Evolutionary conservation across 37 sponge, comb jelly and placozoan genomes (phyloP), one percentile per base, ranked within the genome.

Genomic region (Cladorhizidae sp.): DNA sequence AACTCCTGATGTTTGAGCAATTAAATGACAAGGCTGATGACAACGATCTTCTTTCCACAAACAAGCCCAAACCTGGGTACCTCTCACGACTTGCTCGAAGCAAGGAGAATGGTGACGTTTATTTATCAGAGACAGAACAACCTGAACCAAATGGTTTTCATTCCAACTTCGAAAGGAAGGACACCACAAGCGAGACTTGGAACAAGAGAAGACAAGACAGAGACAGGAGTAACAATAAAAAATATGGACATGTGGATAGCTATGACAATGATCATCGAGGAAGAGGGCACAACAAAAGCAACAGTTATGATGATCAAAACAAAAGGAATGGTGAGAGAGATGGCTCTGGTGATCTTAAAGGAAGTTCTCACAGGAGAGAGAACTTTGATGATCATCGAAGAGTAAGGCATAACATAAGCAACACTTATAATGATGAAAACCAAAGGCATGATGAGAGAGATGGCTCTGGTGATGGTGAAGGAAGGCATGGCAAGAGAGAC

Each of bases 1-100:
- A 49, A 41, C 73, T 81, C 25, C 72, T 41, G 73, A 81, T 81
- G 82, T 81, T 81, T 72, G 82, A 81, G 63, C 31, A 72, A 11
- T 12, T 57, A 8, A 40, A 1, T 36, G 1, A 29, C 52, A 22
- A 61, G 20, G 26, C 65, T 3, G 26, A 64, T 6, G 26, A n/a
- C 9, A 35, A 62, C 7, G 40, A 72, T 17, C 49, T 14, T 7
- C 8, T 33, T 36, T 17, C 59, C 1, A 37, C 9, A 2, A 73
- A 72, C 22, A 11, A 61, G 22, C 73, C 82, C 31, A 62, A 23
- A 59, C 64, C 50, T 42, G 73, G 73, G 1, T 49, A 70, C 26
- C 31, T 80, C 2, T 35, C 51, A 23, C 35, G 50, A 35, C 40
- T 80, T 22, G 70, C 70, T 2, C 50, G 36, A 26, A 58, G 57